Percentiles rank a stretch among this genome's conserved stretches.
These are phyloP conservation scores for Myiothlypis chrysogaster DNA, from an alignment of 2,797 vertebrate genomes.

Conservation along the genomic window DNA sequence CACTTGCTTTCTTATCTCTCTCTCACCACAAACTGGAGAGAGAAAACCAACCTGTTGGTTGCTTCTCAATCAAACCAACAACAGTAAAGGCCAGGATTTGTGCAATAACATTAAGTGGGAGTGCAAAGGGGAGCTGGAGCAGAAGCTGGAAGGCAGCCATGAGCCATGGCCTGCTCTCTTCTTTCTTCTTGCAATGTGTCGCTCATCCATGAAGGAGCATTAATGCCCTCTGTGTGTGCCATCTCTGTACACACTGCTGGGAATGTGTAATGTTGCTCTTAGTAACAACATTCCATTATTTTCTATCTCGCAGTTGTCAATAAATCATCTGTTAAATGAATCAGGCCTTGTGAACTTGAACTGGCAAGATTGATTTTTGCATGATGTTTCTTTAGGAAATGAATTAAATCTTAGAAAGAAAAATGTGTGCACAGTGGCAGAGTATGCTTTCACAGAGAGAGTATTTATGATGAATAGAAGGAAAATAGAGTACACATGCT, in stretches of 20 bases:
- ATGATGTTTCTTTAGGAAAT: slow-evolving; percentile 50
- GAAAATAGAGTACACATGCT: slow-evolving; percentile 45
- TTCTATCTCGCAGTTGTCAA: slow-evolving; percentile 27
- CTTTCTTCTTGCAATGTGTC: not conserved
- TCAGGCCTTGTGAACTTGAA: slow-evolving; percentile 26
- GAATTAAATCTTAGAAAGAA: slow-evolving; percentile 54
- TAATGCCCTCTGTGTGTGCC: not conserved
- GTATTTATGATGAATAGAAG: slow-evolving; percentile 50
- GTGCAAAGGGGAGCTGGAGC: not conserved
- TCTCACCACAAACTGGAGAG: not conserved
- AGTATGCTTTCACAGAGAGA: slow-evolving; percentile 18
- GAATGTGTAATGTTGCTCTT: not conserved
- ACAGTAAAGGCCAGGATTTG: not conserved
- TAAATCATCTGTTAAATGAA: slow-evolving; percentile 52
- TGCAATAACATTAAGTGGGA: not conserved
- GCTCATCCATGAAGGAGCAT: not conserved
- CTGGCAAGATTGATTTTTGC: slow-evolving; percentile 44
- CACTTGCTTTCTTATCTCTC: not conserved
- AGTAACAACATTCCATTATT: slow-evolving; percentile 30
- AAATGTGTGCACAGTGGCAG: slow-evolving; percentile 22
- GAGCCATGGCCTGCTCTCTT: not conserved
- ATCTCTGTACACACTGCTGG: not conserved
- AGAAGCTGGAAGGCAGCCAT: not conserved
- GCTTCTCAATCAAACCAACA: not conserved
- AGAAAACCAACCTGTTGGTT: not conserved